phyloP scores from a whole-genome alignment of 2,888 invertebrate species.

The Drosophila vallismaia region DNA sequence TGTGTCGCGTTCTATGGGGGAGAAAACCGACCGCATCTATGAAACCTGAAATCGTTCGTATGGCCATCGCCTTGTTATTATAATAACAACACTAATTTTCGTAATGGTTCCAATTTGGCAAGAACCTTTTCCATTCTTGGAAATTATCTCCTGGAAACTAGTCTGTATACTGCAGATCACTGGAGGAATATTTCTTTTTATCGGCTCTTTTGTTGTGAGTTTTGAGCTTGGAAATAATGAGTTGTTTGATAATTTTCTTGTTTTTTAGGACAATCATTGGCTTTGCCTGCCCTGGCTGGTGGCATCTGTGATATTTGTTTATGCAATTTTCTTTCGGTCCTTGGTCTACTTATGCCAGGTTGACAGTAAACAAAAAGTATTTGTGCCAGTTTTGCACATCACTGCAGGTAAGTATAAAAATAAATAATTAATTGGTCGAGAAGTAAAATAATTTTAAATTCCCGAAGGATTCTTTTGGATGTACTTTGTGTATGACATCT shows the following conservation, averaged over 20 bases:
- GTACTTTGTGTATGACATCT: constrained; percentile 46
- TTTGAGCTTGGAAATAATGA: neutral
- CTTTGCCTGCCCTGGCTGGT: constrained; percentile 52
- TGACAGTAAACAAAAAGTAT: neutral
- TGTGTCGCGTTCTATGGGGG: constrained; percentile 1
- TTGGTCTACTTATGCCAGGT: neutral
- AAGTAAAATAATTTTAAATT: neutral
- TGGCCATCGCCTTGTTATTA: constrained; percentile 40
- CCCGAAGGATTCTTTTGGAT: constrained; percentile 47
- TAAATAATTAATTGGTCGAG: neutral
- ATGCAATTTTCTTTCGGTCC: constrained; percentile 40
- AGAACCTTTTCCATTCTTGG: constrained; percentile 6
- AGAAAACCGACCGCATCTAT: neutral
- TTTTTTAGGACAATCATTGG: constrained; percentile 47
- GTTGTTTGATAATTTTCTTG: neutral
- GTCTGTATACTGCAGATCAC: constrained; percentile 51
- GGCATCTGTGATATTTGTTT: constrained; percentile 40
- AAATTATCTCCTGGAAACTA: constrained; percentile 36
- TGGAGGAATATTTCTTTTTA: constrained; percentile 29
- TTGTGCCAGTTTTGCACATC: neutral
- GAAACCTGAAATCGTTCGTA: constrained; percentile 9
- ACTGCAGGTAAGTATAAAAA: constrained; percentile 42
- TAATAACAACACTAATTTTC: constrained; percentile 2
- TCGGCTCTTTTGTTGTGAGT: constrained; percentile 38
- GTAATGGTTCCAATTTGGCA: neutral